Conservation (phyloP, 2,888 invertebrate species). For the Epistrophella euchroma region DNA sequence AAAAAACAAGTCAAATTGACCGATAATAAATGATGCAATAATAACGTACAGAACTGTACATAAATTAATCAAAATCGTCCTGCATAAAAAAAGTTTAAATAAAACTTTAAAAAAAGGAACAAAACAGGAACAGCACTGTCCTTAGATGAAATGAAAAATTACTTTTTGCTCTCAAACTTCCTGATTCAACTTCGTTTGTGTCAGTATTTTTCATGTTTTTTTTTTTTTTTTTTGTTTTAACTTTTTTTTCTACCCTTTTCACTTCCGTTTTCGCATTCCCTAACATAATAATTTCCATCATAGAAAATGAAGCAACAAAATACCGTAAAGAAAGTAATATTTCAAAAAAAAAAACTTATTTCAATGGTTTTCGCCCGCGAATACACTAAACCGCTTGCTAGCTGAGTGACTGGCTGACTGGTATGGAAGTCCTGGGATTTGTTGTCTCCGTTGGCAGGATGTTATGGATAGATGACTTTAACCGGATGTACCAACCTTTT, state of each 20-base stretch:
- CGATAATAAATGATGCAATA: constrained; percentile 68
- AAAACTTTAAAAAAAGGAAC: constrained; percentile 13
- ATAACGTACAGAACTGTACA: constrained; percentile 60
- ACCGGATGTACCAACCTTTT: constrained; percentile 61
- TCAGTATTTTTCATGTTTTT: constrained; percentile 17
- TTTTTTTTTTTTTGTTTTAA: constrained; percentile 16
- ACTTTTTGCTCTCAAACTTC: constrained; percentile 49
- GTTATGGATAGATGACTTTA: constrained; percentile 63
- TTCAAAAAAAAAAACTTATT: constrained; percentile 21
- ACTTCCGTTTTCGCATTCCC: constrained; percentile 31
- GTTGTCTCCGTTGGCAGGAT: constrained; percentile 41
- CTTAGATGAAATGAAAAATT: constrained; percentile 71
- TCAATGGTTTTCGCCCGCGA: constrained; percentile 7
- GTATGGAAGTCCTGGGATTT: constrained; percentile 48
- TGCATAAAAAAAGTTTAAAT: not conserved
- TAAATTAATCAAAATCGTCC: constrained; percentile 72
- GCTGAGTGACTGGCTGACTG: constrained; percentile 17
- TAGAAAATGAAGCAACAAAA: constrained; percentile 26
- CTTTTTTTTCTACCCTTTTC: constrained; percentile 21
- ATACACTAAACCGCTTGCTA: constrained; percentile 32
- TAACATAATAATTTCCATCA: constrained; percentile 31
- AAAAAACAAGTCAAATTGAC: constrained; percentile 63
- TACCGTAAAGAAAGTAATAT: constrained; percentile 23
- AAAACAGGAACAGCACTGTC: constrained; percentile 40
- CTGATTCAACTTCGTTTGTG: constrained; percentile 46